Percentiles rank a stretch among this genome's conserved stretches.
Conservation (phyloP, 2,797 vertebrate genomes). For the Carcharodon carcharias region DNA sequence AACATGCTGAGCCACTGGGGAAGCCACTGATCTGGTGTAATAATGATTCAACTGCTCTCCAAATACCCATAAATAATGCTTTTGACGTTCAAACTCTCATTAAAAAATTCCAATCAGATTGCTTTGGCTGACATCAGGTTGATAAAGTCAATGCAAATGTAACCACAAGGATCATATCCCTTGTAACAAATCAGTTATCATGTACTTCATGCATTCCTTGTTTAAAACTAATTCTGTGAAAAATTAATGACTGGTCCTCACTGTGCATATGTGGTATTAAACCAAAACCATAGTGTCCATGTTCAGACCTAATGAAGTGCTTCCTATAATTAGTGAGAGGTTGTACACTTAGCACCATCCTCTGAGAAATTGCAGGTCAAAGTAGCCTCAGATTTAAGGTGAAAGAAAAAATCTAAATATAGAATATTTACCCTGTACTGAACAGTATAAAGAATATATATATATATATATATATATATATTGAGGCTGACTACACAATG, state of each 20-base stretch:
- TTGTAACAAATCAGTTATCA: neutral
- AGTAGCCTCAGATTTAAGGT: neutral
- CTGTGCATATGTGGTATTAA: neutral
- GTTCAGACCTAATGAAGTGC: conserved; percentile 18
- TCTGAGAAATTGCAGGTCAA: neutral
- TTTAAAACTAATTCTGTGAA: neutral
- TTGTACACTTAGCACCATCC: neutral
- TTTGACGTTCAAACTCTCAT: neutral
- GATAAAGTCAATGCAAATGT: neutral
- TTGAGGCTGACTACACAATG: neutral
- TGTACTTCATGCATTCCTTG: neutral
- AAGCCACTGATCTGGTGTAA: neutral
- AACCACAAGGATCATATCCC: neutral
- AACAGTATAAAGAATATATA: neutral
- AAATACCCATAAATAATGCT: neutral
- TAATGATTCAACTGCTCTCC: neutral
- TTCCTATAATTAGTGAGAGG: conserved; percentile 7
- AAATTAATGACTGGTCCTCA: neutral
- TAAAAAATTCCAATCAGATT: neutral
- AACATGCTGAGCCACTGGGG: neutral
- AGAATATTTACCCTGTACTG: neutral
- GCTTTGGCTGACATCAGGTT: neutral
- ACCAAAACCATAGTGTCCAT: neutral
- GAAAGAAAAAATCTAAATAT: neutral
- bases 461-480: too few species aligned